Evolutionary conservation across 2,888 invertebrate species (phyloP), one percentile per base, ranked within the genome.

Genomic region (Callosobruchus maculatus): DNA sequence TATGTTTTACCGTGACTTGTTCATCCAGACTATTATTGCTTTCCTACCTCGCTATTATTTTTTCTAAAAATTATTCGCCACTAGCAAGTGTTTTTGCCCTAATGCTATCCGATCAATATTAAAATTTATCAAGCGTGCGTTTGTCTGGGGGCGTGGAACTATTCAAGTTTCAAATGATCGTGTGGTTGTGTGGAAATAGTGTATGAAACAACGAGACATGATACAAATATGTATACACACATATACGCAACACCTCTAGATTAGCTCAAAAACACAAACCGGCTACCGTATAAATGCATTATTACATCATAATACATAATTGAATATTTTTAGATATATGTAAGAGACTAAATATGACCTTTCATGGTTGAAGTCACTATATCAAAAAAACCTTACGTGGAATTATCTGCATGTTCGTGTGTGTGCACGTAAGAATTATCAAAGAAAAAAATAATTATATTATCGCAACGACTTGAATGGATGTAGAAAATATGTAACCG

Each of bases 221-320:
- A 77, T 81, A 79, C 76, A 78, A 78, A 77, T 76, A 77, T 78
- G 76, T 78, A 78, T 49, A 49, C 49, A 49, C 49, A 49, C 49
- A 49, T 49, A 49, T 49, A 49, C 68, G 78, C 74, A 75, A 78
- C 75, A 74, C 72, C 74, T 77, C 82, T 81, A 82, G 80, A 82
- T 83, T 82, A 85, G 83, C 83, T 82, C 82, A 82, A 84, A 84
- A 82, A 83, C 82, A 82, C 82, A 81, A 82, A 82, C 83, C 82
- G 83, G 82, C 83, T 82, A 84, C 83, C 49, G 49, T 26, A 49
- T 49, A 49, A 49, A 49, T 49, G 49, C 49, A 49, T 5, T 49
- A 49, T 18, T 49, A 49, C 13, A 49, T 49, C 13, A 49, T 49
- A 26, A 26, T 26, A 26, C 26, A 26, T 26, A 26, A 26, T 26